Conservation (phyloP, 2,888 invertebrate species). For the Bembecia ichneumoniformis region DNA sequence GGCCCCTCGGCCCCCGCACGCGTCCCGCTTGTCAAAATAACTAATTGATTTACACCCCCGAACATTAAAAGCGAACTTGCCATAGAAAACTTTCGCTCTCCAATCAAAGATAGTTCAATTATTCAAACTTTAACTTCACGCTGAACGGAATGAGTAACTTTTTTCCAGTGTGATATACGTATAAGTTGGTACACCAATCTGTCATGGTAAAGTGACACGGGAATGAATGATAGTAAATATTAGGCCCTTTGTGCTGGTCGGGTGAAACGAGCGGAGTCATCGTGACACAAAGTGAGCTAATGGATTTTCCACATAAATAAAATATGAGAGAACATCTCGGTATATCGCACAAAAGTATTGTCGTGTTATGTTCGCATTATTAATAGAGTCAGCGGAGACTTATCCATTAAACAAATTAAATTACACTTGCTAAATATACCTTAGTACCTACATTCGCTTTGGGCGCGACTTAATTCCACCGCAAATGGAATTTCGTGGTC, state of each 20-base stretch:
- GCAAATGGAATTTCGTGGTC: constrained; percentile 5
- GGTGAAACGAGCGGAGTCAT: constrained; percentile 25
- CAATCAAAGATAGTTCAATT: neutral
- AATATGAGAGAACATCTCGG: constrained; percentile 9
- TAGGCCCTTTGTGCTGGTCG: constrained; percentile 20
- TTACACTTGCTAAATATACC: constrained; percentile 26
- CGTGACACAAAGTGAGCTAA: constrained; percentile 23
- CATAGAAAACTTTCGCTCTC: constrained; percentile 23
- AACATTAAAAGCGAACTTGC: constrained; percentile 32
- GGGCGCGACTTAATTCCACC: constrained; percentile 7
- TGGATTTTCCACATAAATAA: constrained; percentile 26
- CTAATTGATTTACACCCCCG: constrained; percentile 54
- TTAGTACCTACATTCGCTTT: neutral
- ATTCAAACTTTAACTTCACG: neutral
- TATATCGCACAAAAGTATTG: neutral
- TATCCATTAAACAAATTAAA: constrained; percentile 49
- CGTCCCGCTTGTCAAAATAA: constrained; percentile 44
- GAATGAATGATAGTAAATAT: constrained; percentile 57
- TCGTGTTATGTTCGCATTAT: neutral
- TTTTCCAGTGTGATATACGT: neutral
- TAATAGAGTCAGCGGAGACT: constrained; percentile 6
- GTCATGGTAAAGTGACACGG: constrained; percentile 39
- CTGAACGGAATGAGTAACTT: constrained; percentile 1
- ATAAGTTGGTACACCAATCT: constrained; percentile 20
- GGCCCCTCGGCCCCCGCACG: constrained; percentile 22